Percentiles rank a stretch among this genome's conserved stretches.
Conservation (phyloP, 2,888 invertebrate species). For the Kryphioiulus occultus region DNA sequence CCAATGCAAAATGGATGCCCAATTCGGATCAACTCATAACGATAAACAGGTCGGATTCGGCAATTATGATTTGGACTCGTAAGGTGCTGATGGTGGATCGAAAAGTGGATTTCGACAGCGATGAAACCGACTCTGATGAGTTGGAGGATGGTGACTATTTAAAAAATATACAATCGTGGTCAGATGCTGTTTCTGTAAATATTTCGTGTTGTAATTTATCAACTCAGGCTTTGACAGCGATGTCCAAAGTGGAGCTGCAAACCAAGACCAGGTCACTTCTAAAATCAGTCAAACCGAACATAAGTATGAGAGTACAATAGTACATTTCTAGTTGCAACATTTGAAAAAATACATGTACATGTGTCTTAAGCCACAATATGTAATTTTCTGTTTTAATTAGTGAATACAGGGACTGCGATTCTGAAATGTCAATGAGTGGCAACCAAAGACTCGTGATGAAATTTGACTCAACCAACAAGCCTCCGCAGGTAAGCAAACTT, state of each 20-base stretch:
- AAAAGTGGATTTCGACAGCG: constrained; percentile 52
- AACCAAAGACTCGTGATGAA: background rate
- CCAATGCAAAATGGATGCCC: constrained; percentile 56
- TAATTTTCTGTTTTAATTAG: too few species aligned
- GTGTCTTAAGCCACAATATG: background rate
- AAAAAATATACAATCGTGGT: background rate
- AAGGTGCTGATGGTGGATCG: constrained; percentile 43
- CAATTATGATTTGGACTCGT: constrained; percentile 62
- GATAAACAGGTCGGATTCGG: constrained; percentile 63
- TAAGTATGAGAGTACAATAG: background rate
- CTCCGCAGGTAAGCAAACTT: background rate
- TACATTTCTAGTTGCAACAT: background rate
- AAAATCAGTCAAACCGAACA: constrained; percentile 10
- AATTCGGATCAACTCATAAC: constrained; percentile 60
- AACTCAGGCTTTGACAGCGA: constrained; percentile 52
- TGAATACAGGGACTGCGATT: background rate
- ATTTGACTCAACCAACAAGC: background rate
- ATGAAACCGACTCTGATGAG: constrained; percentile 50
- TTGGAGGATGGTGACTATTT: constrained; percentile 49
- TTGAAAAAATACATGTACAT: background rate
- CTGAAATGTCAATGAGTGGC: background rate
- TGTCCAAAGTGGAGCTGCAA: constrained; percentile 21
- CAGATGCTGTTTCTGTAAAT: background rate
- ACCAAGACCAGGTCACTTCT: background rate
- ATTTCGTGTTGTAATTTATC: background rate